Percentiles rank a stretch among this genome's conserved stretches.
phyloP scores from a whole-genome alignment of 2,888 invertebrate species.

The Lasioglossum calceatum region DNA sequence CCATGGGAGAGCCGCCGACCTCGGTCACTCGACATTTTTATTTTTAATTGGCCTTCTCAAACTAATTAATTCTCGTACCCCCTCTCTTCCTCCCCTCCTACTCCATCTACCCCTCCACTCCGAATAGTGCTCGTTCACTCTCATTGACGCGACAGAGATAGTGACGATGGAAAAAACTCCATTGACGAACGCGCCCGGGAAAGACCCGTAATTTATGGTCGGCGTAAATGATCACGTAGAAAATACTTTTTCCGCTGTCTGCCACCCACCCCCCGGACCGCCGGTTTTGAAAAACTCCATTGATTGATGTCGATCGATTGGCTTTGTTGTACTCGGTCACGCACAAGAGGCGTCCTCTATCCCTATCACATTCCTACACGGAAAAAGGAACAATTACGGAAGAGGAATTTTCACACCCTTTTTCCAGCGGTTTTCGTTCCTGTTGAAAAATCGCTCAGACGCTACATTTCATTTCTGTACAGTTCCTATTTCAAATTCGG shows the following conservation, averaged over 20 bases:
- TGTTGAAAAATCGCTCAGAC: not conserved
- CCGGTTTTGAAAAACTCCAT: conserved; percentile 50
- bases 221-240: conserved; percentile 49
- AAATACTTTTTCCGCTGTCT: conserved; percentile 45
- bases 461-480: not conserved
- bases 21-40: conserved; percentile 59
- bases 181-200: conserved; percentile 33
- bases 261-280: not conserved
- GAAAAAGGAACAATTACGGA: not conserved
- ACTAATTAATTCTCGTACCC: conserved; percentile 67
- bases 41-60: conserved; percentile 71
- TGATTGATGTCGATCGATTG: conserved; percentile 64
- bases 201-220: conserved; percentile 62
- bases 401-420: not conserved
- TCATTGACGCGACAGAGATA: conserved; percentile 62
- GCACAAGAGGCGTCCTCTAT: conserved; percentile 17
- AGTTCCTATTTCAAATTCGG: not conserved
- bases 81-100: not conserved
- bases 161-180: conserved; percentile 48
- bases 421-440: not conserved
- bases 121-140: conserved; percentile 13
- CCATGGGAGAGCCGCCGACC: conserved; percentile 14
- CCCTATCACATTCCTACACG: conserved; percentile 8
- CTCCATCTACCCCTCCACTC: not conserved
- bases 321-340: conserved; percentile 69